These are phyloP conservation scores for Physocephala rufipes DNA, from an alignment of 2,888 invertebrate species.

Conservation along the genomic window DNA sequence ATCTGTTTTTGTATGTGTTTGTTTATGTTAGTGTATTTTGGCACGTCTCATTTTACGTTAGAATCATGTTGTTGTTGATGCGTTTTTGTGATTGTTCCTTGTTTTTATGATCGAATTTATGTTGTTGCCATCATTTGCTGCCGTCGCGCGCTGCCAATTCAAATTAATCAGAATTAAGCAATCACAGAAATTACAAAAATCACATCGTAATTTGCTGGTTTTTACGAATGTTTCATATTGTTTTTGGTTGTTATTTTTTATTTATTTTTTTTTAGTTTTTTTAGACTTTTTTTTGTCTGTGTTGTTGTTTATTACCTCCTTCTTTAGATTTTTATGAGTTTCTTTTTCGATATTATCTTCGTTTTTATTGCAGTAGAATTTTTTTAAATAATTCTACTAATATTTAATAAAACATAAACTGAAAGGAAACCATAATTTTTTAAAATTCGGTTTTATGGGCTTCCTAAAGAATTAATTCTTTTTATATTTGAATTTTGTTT, in stretches of 20 bases:
- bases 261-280: not conserved
- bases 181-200: constrained; percentile 65
- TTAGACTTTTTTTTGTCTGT: not conserved
- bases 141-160: constrained; percentile 51
- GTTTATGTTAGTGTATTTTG: not conserved
- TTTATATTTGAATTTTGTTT: too few relatives aligned
- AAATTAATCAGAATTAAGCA: constrained; percentile 64
- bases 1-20: constrained; percentile 5
- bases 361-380: not conserved
- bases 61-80: constrained; percentile 20
- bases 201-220: constrained; percentile 56
- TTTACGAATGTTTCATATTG: not conserved
- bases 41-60: not conserved
- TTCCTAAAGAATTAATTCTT: too few relatives aligned
- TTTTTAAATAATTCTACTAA: too few relatives aligned
- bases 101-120: constrained; percentile 19
- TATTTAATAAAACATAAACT: too few relatives aligned
- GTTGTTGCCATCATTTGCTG: too few relatives aligned
- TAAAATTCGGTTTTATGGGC: too few relatives aligned
- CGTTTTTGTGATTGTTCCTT: constrained; percentile 29
- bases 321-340: not conserved
- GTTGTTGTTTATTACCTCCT: not conserved
- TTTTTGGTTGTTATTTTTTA: not conserved
- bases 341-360: not conserved
- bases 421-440: too few relatives aligned